Conservation (phyloP, 2,113 vertebrate species). For the Crypturellus undulatus region DNA sequence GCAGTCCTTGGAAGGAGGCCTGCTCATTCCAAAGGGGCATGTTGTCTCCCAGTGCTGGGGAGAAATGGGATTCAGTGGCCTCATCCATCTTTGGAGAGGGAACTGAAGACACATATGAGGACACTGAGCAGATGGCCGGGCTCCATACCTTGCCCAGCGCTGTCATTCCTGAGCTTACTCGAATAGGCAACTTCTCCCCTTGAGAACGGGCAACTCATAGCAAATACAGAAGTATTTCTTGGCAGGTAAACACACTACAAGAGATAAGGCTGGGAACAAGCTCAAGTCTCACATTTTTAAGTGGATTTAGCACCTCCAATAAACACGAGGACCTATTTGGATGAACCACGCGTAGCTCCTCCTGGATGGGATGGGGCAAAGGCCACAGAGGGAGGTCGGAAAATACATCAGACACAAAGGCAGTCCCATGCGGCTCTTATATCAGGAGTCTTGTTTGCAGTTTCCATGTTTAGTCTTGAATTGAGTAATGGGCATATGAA, state of each 20-base stretch:
- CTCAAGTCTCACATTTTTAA: not conserved
- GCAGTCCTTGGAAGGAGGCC: not conserved
- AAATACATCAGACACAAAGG: not conserved
- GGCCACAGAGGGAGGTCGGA: not conserved
- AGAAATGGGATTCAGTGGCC: not conserved
- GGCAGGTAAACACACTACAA: fast-evolving
- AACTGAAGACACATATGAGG: not conserved
- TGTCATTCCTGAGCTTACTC: not conserved
- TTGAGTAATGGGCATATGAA: not conserved
- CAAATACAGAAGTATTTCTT: not conserved
- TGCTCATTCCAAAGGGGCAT: not conserved
- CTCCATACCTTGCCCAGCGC: not conserved
- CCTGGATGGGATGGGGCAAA: not conserved
- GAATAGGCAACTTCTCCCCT: not conserved
- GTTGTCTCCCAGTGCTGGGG: fast-evolving
- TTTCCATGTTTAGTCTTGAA: not conserved
- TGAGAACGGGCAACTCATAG: not conserved
- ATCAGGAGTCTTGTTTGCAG: not conserved
- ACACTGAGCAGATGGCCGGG: not conserved
- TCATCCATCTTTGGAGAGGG: not conserved
- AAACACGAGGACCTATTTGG: no score
- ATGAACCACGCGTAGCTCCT: not conserved
- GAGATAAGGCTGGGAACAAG: not conserved
- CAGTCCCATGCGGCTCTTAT: fast-evolving
- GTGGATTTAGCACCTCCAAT: no score